Evolutionary conservation across 2,888 invertebrate genomes (phyloP).

Genomic region (Napeogenes inachia): DNA sequence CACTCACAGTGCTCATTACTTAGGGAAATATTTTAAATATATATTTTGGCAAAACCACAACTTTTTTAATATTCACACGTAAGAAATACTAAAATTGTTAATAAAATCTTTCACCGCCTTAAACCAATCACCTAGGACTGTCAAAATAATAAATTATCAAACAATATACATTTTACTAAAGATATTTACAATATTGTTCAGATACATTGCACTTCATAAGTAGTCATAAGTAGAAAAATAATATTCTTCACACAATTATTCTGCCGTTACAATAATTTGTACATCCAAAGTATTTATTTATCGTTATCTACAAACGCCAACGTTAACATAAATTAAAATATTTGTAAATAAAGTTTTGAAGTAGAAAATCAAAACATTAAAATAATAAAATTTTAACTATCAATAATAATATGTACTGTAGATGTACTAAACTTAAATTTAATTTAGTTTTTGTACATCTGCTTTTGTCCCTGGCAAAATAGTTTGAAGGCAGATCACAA

Average conservation of each 20-base stretch:
- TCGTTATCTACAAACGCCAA: too few relatives aligned
- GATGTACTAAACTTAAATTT: not conserved
- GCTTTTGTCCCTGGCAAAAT: too few relatives aligned
- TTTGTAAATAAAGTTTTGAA: too few relatives aligned
- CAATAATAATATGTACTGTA: not conserved
- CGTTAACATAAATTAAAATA: too few relatives aligned
- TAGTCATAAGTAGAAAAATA: not conserved
- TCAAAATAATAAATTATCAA: too few relatives aligned
- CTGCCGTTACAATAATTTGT: too few relatives aligned
- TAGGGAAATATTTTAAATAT: conserved; percentile 22
- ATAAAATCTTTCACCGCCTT: conserved; percentile 21
- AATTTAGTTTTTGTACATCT: not conserved
- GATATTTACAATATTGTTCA: too few relatives aligned
- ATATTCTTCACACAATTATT: not conserved
- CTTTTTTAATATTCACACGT: conserved; percentile 19
- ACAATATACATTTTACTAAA: too few relatives aligned
- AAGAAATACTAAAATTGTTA: conserved; percentile 13
- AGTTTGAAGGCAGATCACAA: not conserved
- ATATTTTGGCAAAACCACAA: conserved; percentile 21
- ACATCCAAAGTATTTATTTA: too few relatives aligned
- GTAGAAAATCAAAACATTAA: not conserved
- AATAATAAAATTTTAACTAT: not conserved
- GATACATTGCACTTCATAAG: not conserved
- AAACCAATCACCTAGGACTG: not conserved
- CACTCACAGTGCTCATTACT: conserved; percentile 49